Percentiles rank a stretch among this genome's conserved stretches.
Conservation (phyloP, 1,140 invertebrate species). For the Trypoxylus dichotomus region DNA sequence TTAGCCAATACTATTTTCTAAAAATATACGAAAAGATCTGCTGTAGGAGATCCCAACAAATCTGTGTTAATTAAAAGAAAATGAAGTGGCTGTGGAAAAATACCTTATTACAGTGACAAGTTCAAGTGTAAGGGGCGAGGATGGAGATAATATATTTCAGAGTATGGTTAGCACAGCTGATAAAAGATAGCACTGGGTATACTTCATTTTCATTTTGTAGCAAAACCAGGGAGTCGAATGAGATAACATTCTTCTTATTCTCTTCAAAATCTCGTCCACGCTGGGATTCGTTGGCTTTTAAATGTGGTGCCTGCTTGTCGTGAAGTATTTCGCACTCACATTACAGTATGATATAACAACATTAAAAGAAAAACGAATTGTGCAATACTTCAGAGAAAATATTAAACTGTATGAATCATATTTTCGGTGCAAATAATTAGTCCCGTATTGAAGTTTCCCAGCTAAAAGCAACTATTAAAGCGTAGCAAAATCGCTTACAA, state of each 20-base stretch:
- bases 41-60: no score
- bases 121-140: background rate
- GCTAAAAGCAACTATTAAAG: no score
- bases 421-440: no score
- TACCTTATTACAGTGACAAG: background rate
- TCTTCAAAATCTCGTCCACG: background rate
- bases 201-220: background rate
- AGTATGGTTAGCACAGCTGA: background rate
- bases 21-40: no score
- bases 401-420: no score
- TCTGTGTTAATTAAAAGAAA: background rate
- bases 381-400: no score
- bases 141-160: background rate
- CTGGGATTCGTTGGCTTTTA: background rate
- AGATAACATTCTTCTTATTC: background rate
- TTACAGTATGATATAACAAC: no score
- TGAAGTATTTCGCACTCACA: no score
- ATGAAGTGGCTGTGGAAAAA: background rate
- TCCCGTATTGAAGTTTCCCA: no score
- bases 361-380: no score
- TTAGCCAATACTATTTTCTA: no score
- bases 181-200: background rate
- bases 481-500: no score
- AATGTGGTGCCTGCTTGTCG: background rate
- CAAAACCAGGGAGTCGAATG: background rate